Percentiles rank a stretch among this genome's conserved stretches.
phyloP scores from a whole-genome alignment of 2,113 vertebrate species.

The Steatornis caripensis region DNA sequence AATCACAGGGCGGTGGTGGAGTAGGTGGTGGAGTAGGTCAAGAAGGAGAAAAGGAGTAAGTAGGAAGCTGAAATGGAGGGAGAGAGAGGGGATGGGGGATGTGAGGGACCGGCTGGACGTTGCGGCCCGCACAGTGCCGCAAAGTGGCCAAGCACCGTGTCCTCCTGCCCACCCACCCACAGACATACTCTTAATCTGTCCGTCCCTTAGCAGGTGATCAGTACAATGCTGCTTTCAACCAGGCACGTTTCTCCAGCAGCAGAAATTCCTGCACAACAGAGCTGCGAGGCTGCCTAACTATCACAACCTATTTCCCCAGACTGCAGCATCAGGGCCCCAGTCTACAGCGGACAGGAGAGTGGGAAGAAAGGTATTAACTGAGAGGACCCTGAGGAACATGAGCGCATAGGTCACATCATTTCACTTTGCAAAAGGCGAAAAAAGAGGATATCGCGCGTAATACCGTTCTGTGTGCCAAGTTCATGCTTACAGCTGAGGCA shows the following conservation, averaged over 20 bases:
- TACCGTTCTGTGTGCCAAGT: background rate
- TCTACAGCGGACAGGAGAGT: background rate
- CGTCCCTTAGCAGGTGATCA: background rate
- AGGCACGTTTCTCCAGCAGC: background rate
- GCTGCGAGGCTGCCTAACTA: background rate
- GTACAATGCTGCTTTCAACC: background rate
- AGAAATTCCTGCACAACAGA: background rate
- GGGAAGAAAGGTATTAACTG: background rate
- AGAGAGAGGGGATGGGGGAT: background rate
- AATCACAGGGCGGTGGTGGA: background rate
- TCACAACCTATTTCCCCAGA: fast-evolving
- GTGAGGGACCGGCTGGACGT: background rate
- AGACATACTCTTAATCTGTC: background rate
- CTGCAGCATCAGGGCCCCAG: background rate
- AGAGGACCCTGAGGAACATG: background rate
- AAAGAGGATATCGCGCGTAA: background rate
- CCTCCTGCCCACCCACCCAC: background rate
- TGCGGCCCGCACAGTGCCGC: background rate
- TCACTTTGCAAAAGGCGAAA: background rate
- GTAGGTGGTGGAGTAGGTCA: background rate
- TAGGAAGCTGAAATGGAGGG: background rate
- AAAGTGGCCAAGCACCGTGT: background rate
- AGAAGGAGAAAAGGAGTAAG: background rate
- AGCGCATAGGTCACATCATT: background rate
- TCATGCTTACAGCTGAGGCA: background rate